Percentiles rank a stretch among this genome's conserved stretches.
phyloP scores from a whole-genome alignment of 2,113 vertebrate genomes.

The Nycticorax nycticorax region DNA sequence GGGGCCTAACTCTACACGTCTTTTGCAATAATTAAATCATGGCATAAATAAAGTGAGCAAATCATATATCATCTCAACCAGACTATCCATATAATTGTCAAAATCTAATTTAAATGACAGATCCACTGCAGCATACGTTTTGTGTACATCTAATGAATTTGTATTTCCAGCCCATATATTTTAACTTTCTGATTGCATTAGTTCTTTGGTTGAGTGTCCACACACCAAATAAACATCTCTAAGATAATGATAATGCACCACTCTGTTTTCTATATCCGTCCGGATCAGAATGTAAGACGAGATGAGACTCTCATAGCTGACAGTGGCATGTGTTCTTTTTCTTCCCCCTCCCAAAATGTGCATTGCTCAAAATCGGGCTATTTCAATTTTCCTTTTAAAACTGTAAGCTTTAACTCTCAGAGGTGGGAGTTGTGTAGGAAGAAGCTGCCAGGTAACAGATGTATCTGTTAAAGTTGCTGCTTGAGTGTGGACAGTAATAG shows the following conservation, averaged over 20 bases:
- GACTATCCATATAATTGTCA: conserved; percentile 67
- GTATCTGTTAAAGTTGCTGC: conserved; percentile 61
- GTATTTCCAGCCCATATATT: conserved; percentile 64
- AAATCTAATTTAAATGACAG: conserved; percentile 59
- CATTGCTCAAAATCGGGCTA: conserved; percentile 43
- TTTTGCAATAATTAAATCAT: conserved; percentile 55
- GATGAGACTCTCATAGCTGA: neutral
- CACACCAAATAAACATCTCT: conserved; percentile 53
- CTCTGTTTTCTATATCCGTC: neutral
- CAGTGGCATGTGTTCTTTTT: neutral
- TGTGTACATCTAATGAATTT: conserved; percentile 66
- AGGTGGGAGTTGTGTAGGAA: conserved; percentile 52
- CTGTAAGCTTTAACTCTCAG: conserved; percentile 48
- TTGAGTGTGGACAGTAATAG: conserved; percentile 70
- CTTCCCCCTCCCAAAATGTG: neutral
- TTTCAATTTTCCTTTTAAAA: conserved; percentile 70
- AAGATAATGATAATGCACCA: conserved; percentile 43
- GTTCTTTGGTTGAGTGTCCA: conserved; percentile 30
- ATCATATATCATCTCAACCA: conserved; percentile 67
- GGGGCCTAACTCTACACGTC: neutral
- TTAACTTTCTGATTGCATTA: conserved; percentile 60
- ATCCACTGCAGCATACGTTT: conserved; percentile 24
- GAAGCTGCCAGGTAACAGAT: conserved; percentile 58
- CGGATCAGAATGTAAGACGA: neutral
- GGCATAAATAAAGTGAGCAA: conserved; percentile 45